Base-by-base conservation (phyloP, 2,888 invertebrate species). In the Ectemnius continuus region DNA sequence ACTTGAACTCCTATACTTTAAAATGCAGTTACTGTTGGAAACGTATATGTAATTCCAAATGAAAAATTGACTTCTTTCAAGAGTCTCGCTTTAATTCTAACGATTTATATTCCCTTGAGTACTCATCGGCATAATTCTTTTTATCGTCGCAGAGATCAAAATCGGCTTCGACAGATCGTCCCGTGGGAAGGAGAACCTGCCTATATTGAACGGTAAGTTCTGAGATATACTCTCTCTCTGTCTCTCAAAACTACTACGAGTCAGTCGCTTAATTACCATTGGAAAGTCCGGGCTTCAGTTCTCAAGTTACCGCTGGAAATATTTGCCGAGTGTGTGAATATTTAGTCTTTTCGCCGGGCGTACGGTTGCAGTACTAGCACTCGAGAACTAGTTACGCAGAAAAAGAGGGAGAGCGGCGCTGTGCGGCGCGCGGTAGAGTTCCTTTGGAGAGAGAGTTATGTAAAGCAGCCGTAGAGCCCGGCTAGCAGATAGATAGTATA, bases 141-240 rank as follows among this genome's bases (percentile, higher is more conserved):
- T 6, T 57, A 26, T 79, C 48, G 70, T 90, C 85, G 86, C 91
- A 91, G 82, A 92, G 92, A 92, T 93, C 91, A 92, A 92, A 88
- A 92, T 93, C 78, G 92, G 92, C 84, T 91, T 92, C 84, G 90
- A 92, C 6, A 92, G 92, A 84, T 92, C 92, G 84, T 91, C 91
- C 80, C 86, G 85, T 58, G 86, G 83, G 36, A 92, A 92, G 81
- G 92, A 93, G 90, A 93, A 93, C 88, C 92, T 93, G 84, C 93
- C 93, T 84, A 92, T 93, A 75, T 92, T 93, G 66, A 93, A 93
- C 88, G 93, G 93, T 93, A 88, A 87, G 91, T 84, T 36, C 36
- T 11, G 20, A 45, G 59, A 57, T 16, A 57, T 28, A n/a, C n/a
- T n/a, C n/a, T 8, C 36, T 0, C 36, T 6, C 36, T 6, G 8